Percentiles rank a stretch among this genome's conserved stretches.
Conservation (phyloP, 2,888 invertebrate genomes). For the Neuroscelio doddi region DNA sequence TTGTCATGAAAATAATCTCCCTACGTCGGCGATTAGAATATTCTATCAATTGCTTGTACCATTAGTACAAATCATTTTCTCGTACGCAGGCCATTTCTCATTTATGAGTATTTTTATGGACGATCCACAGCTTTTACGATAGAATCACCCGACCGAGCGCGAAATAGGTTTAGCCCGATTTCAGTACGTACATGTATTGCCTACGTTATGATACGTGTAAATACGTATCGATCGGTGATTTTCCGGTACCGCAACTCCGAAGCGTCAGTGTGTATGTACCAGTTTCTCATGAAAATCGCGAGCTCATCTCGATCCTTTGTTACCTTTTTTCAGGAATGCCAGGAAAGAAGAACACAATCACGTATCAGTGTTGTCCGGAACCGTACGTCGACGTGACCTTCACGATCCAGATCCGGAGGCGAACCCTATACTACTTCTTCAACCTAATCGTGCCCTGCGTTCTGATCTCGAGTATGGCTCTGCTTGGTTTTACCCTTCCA, state of each 20-base stretch:
- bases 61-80: neutral
- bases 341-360: constrained; percentile 91
- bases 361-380: constrained; percentile 94
- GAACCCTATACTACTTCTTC: constrained; percentile 99
- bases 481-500: constrained; percentile 97
- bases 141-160: neutral
- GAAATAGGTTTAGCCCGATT: neutral
- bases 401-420: constrained; percentile 94
- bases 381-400: constrained; percentile 97
- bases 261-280: neutral
- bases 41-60: neutral
- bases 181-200: too few relatives aligned
- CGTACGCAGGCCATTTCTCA: neutral
- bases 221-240: neutral
- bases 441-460: constrained; percentile 99
- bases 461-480: constrained; percentile 98
- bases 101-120: neutral
- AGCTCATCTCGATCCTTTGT: neutral
- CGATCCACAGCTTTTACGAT: too few relatives aligned
- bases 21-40: too few relatives aligned
- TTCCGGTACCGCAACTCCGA: constrained; percentile 3
- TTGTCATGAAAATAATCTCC: too few relatives aligned
- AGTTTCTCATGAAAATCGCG: neutral
- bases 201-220: neutral
- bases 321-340: constrained; percentile 83